phyloP scores from a whole-genome alignment of 1,140 invertebrate genomes.

The Coboldia fuscipes region DNA sequence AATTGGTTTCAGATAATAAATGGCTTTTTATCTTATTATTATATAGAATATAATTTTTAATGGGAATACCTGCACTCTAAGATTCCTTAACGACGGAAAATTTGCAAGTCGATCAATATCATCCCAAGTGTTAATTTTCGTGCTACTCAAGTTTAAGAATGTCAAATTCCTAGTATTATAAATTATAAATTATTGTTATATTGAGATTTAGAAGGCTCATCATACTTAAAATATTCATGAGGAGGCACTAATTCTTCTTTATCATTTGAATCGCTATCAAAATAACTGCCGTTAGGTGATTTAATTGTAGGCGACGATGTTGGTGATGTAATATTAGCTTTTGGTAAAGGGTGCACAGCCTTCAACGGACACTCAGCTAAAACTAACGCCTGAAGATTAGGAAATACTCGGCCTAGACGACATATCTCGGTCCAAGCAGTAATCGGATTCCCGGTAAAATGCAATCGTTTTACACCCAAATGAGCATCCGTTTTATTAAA shows the following conservation, averaged over 20 bases:
- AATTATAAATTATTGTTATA: no score
- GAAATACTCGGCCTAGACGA: constrained; percentile 65
- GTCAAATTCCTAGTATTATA: constrained; percentile 40
- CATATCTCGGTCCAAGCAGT: constrained; percentile 59
- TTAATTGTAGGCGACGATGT: no score
- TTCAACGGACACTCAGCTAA: constrained; percentile 64
- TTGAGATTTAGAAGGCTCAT: background rate
- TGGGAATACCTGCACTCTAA: constrained; percentile 39
- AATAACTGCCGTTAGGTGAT: constrained; percentile 6
- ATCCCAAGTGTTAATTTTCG: constrained; percentile 60
- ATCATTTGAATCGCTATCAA: constrained; percentile 4
- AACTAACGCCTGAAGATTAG: constrained; percentile 59
- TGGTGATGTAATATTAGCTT: no score
- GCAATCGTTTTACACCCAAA: constrained; percentile 44
- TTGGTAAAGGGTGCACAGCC: background rate
- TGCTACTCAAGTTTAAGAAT: constrained; percentile 68
- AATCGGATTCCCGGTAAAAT: constrained; percentile 68
- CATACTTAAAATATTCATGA: constrained; percentile 24
- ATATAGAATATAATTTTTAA: no score
- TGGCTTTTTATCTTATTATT: no score
- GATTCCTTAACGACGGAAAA: constrained; percentile 60
- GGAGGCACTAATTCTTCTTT: constrained; percentile 17
- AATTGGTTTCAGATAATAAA: no score
- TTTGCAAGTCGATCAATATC: constrained; percentile 64
- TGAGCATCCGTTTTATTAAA: constrained; percentile 27